phyloP scores from a whole-genome alignment of 2,888 invertebrate genomes.

The Crematogaster levior region DNA sequence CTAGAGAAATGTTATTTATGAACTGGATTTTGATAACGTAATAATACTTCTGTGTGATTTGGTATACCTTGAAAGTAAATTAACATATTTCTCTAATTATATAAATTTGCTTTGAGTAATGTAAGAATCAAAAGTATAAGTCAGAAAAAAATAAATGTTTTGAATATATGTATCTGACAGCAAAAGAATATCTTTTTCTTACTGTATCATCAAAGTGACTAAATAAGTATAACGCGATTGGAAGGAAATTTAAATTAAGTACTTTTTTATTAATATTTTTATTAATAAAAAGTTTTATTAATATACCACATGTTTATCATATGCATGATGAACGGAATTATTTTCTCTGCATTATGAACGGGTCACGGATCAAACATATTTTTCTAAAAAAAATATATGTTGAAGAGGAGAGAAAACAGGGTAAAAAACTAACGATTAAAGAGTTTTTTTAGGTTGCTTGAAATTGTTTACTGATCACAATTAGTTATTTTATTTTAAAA shows the following conservation, averaged over 20 bases:
- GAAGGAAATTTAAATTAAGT: not conserved
- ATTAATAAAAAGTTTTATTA: no score
- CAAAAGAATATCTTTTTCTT: not conserved
- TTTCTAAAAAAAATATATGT: conserved; percentile 57
- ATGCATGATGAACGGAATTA: conserved; percentile 41
- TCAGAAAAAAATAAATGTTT: not conserved
- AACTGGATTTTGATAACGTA: no score
- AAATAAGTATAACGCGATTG: not conserved
- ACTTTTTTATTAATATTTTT: not conserved
- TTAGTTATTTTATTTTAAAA: not conserved
- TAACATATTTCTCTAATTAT: no score
- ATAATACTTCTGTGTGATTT: no score
- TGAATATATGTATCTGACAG: no score
- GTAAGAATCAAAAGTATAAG: not conserved
- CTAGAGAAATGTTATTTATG: no score
- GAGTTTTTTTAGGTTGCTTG: no score
- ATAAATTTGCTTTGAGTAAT: no score
- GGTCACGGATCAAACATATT: conserved; percentile 77
- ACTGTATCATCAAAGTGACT: not conserved
- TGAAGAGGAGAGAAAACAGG: conserved; percentile 55
- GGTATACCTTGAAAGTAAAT: no score
- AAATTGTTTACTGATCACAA: not conserved
- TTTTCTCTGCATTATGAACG: conserved; percentile 75
- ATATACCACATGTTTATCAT: not conserved
- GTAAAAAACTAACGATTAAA: conserved; percentile 36